phyloP scores from a whole-genome alignment of 37 sponge, comb jelly and placozoan species.

The Eunapius fragilis region DNA sequence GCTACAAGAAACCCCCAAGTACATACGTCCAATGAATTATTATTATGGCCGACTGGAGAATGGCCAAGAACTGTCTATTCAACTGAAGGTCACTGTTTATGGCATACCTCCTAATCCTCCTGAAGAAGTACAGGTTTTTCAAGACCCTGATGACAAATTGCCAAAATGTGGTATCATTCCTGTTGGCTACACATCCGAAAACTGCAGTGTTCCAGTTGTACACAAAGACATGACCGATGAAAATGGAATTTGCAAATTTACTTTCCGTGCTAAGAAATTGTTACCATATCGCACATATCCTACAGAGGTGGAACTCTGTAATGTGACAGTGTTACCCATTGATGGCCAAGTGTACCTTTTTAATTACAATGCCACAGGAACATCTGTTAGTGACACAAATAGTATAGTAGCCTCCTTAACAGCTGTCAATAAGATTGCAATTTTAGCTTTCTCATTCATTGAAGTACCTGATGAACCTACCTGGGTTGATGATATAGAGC shows the following conservation, averaged over 20 bases:
- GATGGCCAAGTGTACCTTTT: background rate
- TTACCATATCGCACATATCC: background rate
- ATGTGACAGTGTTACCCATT: background rate
- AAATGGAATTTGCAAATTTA: background rate
- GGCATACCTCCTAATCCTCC: conserved; percentile 10
- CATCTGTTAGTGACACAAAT: no score
- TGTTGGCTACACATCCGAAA: background rate
- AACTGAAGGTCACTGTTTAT: conserved; percentile 14
- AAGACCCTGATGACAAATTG: no score
- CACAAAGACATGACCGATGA: background rate
- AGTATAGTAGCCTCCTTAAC: background rate
- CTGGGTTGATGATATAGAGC: conserved; percentile 39
- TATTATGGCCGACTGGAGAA: conserved; percentile 17
- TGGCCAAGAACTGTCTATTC: background rate
- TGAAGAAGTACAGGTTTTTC: background rate
- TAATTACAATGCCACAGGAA: background rate
- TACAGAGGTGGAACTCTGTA: background rate
- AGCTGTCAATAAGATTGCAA: background rate
- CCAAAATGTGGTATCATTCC: no score
- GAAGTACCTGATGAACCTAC: background rate
- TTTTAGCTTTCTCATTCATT: background rate
- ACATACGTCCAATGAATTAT: conserved; percentile 21
- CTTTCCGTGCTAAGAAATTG: background rate
- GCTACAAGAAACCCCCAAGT: conserved; percentile 19
- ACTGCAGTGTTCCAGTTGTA: no score